phyloP scores from a whole-genome alignment of 2,113 vertebrate genomes.

The Pelvicachromis taeniatus region DNA sequence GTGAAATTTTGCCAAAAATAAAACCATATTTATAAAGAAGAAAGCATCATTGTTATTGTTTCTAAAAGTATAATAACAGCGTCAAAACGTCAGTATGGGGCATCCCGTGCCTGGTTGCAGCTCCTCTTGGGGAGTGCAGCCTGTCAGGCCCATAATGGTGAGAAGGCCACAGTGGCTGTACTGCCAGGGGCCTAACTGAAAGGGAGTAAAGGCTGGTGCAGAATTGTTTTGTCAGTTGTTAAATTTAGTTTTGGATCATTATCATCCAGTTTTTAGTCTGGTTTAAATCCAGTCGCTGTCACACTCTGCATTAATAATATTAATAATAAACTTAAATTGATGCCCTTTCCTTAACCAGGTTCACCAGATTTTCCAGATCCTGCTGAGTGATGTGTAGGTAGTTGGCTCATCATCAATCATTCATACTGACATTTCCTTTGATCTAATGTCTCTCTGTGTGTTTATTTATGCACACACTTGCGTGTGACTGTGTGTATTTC shows the following conservation, averaged over 20 bases:
- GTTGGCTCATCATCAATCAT: slow-evolving; percentile 53
- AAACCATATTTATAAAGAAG: no score
- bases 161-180: not conserved
- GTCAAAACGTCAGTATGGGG: not conserved
- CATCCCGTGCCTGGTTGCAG: not conserved
- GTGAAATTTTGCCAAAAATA: no score
- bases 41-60: no score
- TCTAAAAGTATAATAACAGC: no score
- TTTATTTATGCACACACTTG: not conserved
- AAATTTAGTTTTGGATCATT: not conserved
- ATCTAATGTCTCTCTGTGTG: slow-evolving; percentile 24
- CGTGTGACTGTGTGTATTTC: not conserved
- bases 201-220: not conserved
- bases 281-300: not conserved
- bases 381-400: slow-evolving; percentile 15
- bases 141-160: not conserved
- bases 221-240: not conserved
- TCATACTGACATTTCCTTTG: slow-evolving; percentile 59
- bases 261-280: not conserved
- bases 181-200: not conserved
- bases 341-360: not conserved
- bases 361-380: not conserved
- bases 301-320: not conserved
- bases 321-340: not conserved
- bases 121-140: not conserved